These are phyloP conservation scores for Epinephelus lanceolatus DNA, from an alignment of 2,113 vertebrate genomes.

Conservation along the genomic window DNA sequence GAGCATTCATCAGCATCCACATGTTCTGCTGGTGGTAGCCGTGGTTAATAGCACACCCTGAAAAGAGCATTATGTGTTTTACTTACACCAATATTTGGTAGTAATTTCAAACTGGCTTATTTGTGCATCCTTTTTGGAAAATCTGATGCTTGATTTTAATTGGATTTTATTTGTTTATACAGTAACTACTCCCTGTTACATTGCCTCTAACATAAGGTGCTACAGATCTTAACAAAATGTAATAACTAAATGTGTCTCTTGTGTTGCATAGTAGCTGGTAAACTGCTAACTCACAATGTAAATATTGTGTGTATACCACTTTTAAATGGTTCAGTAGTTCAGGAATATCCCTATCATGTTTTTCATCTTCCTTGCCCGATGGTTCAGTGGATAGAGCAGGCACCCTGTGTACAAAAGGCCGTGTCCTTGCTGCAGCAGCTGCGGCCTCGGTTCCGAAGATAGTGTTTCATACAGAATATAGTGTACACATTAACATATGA, in stretches of 20 bases:
- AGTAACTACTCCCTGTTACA: too few relatives aligned
- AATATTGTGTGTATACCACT: not conserved
- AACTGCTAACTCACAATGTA: not conserved
- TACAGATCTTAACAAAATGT: not conserved
- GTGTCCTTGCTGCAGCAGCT: too few relatives aligned
- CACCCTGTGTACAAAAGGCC: too few relatives aligned
- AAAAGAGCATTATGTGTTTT: not conserved
- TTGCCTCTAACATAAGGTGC: not conserved
- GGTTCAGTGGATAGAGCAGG: too few relatives aligned
- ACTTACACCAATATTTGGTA: not conserved
- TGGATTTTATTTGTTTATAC: too few relatives aligned
- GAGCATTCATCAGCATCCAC: not conserved
- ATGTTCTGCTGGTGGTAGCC: not conserved
- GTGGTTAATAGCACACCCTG: not conserved
- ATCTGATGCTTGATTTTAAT: not conserved
- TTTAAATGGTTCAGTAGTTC: not conserved
- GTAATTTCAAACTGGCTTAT: not conserved
- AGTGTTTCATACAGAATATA: too few relatives aligned
- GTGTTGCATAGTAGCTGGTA: not conserved
- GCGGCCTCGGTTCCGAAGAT: too few relatives aligned
- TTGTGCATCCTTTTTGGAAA: not conserved
- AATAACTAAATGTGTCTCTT: too few relatives aligned
- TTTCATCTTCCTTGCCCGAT: not conserved
- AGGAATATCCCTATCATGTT: not conserved
- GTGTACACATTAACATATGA: too few relatives aligned